Conservation (phyloP, 1,140 invertebrate genomes). For the Leguminivora glycinivorella region DNA sequence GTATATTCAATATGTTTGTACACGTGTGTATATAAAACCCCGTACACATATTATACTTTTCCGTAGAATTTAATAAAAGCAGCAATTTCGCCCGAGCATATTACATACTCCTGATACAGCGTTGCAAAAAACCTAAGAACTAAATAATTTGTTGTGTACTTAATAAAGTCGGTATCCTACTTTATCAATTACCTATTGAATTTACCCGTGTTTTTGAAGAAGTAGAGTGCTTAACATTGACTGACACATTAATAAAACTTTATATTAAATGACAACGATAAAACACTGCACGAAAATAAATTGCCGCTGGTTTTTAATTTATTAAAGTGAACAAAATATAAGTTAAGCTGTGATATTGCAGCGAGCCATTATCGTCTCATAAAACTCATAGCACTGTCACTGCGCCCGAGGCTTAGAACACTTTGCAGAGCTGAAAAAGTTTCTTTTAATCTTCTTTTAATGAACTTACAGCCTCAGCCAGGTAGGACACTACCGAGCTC, state of each 20-base stretch:
- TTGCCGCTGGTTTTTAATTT: constrained; percentile 7
- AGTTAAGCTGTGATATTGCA: constrained; percentile 44
- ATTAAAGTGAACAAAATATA: constrained; percentile 15
- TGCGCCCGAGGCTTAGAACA: constrained; percentile 49
- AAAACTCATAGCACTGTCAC: constrained; percentile 46
- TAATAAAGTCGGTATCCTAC: too few species aligned
- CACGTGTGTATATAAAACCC: too few species aligned
- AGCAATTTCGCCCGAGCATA: neutral
- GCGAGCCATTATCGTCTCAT: constrained; percentile 52
- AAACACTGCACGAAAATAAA: constrained; percentile 12
- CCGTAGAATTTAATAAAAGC: too few species aligned
- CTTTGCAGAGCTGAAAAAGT: constrained; percentile 57
- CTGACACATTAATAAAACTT: constrained; percentile 7
- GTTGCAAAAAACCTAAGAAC: too few species aligned
- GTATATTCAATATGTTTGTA: too few species aligned
- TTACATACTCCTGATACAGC: neutral
- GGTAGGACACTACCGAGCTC: constrained; percentile 53
- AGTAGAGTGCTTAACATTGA: neutral
- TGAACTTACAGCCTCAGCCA: constrained; percentile 59
- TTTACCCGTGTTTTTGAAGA: neutral
- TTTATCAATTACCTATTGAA: neutral
- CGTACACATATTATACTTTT: too few species aligned
- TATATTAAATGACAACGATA: constrained; percentile 17
- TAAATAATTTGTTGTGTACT: neutral
- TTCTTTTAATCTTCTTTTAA: constrained; percentile 70